A percentile compares a stretch with the other conserved stretches of the same genome.
Evolutionary conservation across 2,888 invertebrate species (phyloP).

Genomic region (Leptopilina syphax): DNA sequence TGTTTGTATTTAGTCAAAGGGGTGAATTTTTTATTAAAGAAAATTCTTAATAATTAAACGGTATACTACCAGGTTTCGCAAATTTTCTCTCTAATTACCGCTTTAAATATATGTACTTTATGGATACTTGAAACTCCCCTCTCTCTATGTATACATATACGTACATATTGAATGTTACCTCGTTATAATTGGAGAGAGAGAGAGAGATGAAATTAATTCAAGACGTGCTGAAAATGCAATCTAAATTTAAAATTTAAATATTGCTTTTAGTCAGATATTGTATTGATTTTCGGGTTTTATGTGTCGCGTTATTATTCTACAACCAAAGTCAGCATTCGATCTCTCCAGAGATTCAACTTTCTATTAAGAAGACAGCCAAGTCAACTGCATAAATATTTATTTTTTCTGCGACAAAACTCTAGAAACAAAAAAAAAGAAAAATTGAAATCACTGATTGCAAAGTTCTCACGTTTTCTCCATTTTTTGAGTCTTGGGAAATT

Average conservation of each 20-base stretch:
- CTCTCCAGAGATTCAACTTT: conserved; percentile 43
- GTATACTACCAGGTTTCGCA: neutral
- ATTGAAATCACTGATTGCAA: conserved; percentile 17
- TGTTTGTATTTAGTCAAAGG: conserved; percentile 5
- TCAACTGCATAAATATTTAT: conserved; percentile 28
- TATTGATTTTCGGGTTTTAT: conserved; percentile 56
- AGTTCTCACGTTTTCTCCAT: conserved; percentile 6
- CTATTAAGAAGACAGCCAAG: conserved; percentile 27
- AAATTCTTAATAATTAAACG: conserved; percentile 18
- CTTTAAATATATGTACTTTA: neutral
- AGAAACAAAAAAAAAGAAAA: neutral
- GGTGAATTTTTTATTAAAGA: neutral
- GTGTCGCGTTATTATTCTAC: conserved; percentile 51
- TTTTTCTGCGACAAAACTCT: neutral
- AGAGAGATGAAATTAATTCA: conserved; percentile 14
- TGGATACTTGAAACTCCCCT: neutral
- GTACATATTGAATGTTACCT: conserved; percentile 24
- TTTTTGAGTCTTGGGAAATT: conserved; percentile 1
- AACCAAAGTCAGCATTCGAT: conserved; percentile 51
- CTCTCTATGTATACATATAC: neutral
- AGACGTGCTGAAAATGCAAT: conserved; percentile 18
- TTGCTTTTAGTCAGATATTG: conserved; percentile 21
- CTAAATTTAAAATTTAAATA: conserved; percentile 38
- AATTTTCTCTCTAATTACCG: conserved; percentile 25
- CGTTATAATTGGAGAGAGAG: conserved; percentile 27